phyloP scores from a whole-genome alignment of 2,797 vertebrate species.

The Acanthornis magna region DNA sequence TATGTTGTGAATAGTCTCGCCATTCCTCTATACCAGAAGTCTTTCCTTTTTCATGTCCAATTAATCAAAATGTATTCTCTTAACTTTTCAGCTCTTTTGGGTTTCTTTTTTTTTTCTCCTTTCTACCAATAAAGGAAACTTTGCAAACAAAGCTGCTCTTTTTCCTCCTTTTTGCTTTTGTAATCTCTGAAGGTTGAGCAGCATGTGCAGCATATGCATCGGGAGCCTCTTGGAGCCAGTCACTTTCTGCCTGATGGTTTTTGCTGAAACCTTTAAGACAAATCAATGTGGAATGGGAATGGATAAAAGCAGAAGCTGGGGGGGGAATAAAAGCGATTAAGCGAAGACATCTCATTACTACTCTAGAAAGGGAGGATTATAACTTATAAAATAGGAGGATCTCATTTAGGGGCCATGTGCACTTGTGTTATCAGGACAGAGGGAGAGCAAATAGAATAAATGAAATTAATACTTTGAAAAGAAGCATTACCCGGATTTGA shows the following conservation, averaged over 20 bases:
- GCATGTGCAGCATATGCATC: neutral
- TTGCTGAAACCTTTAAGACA: conserved; percentile 49
- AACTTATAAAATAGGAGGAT: conserved; percentile 53
- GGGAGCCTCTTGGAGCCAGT: neutral
- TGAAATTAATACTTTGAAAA: conserved; percentile 76
- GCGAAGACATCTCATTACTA: conserved; percentile 50
- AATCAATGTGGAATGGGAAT: conserved; percentile 39
- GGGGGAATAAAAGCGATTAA: conserved; percentile 34
- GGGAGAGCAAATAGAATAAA: conserved; percentile 74
- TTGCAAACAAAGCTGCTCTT: conserved; percentile 21
- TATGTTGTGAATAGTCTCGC: neutral
- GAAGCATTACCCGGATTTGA: conserved; percentile 72
- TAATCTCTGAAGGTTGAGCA: neutral
- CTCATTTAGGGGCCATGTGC: conserved; percentile 51
- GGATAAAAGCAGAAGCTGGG: conserved; percentile 24
- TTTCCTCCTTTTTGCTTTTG: neutral
- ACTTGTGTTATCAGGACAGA: conserved; percentile 68
- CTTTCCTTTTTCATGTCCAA: neutral
- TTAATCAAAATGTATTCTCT: neutral
- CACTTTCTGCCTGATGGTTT: conserved; percentile 23
- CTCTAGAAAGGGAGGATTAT: conserved; percentile 64
- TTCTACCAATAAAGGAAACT: neutral
- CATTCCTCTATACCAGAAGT: neutral
- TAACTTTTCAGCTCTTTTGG: neutral
- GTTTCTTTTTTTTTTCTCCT: neutral